Conservation (phyloP, 2,113 vertebrate genomes). For the Eleginops maclovinus region DNA sequence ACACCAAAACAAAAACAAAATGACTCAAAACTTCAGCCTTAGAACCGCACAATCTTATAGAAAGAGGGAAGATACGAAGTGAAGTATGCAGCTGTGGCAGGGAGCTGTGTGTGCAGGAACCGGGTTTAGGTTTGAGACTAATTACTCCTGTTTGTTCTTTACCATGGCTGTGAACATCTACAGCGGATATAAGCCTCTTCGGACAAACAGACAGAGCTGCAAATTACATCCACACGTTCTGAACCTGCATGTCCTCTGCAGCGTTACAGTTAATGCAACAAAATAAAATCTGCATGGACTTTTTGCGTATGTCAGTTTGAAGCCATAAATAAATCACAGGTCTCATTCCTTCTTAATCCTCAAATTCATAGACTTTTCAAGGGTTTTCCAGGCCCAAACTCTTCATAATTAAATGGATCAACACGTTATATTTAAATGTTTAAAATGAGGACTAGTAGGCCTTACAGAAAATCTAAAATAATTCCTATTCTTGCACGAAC, state of each 20-base stretch:
- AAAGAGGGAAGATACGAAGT: too few relatives aligned
- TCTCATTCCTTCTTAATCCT: too few relatives aligned
- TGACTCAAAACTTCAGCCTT: neutral
- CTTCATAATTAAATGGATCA: too few relatives aligned
- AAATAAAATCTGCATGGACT: neutral
- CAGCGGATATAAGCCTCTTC: slow-evolving; percentile 27
- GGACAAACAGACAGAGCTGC: slow-evolving; percentile 30
- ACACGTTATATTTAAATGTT: too few relatives aligned
- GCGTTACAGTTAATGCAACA: neutral
- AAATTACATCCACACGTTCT: slow-evolving; percentile 21
- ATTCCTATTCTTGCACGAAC: too few relatives aligned
- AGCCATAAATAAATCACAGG: neutral
- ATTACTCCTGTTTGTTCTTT: slow-evolving; percentile 60
- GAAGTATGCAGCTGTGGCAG: too few relatives aligned
- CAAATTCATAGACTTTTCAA: too few relatives aligned
- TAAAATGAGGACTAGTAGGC: too few relatives aligned
- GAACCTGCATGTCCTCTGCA: neutral
- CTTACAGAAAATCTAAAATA: too few relatives aligned
- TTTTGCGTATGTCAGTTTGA: neutral
- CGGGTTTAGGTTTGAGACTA: slow-evolving; percentile 12
- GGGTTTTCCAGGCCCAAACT: too few relatives aligned
- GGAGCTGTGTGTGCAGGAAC: neutral
- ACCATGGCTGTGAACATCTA: slow-evolving; percentile 51
- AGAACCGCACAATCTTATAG: neutral
- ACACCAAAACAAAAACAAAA: neutral